A percentile compares a stretch with the other conserved stretches of the same genome.
phyloP scores from a whole-genome alignment of 2,797 vertebrate species.

The Myotis vivesi region DNA sequence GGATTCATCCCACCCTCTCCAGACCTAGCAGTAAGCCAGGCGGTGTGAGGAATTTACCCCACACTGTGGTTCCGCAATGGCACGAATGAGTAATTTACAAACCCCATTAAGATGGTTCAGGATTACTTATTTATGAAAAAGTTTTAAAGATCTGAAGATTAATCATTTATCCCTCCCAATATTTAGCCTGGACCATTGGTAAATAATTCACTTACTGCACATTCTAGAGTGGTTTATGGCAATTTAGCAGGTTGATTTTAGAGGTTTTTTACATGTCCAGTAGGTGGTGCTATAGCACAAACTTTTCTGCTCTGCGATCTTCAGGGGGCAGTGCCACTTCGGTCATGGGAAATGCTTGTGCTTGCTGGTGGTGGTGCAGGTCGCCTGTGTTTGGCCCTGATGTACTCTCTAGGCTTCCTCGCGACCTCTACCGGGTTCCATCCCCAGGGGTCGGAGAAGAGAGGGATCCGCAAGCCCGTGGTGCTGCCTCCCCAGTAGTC shows the following conservation, averaged over 20 bases:
- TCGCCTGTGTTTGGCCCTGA: not conserved
- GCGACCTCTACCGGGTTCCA: not conserved
- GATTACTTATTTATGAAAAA: conserved; percentile 82
- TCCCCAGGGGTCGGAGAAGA: not conserved
- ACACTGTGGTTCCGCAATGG: conserved; percentile 71
- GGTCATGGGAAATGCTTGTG: not conserved
- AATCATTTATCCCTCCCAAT: conserved; percentile 79
- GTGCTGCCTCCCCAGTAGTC: not conserved
- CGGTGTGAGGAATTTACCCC: conserved; percentile 62
- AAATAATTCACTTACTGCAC: conserved; percentile 83
- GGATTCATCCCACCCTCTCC: not conserved
- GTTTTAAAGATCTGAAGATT: conserved; percentile 80
- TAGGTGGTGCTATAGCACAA: not conserved
- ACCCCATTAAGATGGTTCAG: conserved; percentile 74
- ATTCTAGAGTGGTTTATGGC: conserved; percentile 72
- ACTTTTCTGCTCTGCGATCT: not conserved
- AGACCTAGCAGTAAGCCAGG: conserved; percentile 67
- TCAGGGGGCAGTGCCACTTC: not conserved
- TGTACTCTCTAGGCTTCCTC: not conserved
- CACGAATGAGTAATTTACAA: conserved; percentile 80
- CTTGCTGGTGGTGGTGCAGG: not conserved
- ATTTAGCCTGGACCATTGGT: conserved; percentile 80
- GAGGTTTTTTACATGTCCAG: not conserved
- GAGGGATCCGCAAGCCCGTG: not conserved
- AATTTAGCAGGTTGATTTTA: not conserved